Evolutionary conservation across 2,113 vertebrate species (phyloP).

Genomic region (Scatophagus argus): DNA sequence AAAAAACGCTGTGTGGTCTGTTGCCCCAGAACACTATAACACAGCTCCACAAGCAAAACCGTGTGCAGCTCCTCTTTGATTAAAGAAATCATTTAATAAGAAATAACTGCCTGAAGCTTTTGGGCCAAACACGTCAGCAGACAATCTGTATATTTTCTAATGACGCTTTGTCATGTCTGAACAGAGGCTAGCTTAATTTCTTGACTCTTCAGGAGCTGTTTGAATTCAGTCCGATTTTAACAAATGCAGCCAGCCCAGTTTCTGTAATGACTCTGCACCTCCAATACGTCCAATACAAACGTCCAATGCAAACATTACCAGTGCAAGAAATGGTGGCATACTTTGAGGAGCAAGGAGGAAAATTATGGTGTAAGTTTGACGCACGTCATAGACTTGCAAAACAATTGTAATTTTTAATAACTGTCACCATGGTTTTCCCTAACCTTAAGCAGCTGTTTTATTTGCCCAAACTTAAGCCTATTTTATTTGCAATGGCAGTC

Average conservation of each 20-base stretch:
- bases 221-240: background rate
- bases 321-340: background rate
- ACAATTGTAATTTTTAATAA: background rate
- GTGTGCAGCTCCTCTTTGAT: background rate
- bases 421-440: background rate
- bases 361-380: background rate
- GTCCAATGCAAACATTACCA: no score
- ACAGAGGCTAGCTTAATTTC: background rate
- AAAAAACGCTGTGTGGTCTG: background rate
- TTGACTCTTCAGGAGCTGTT: background rate
- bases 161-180: background rate
- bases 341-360: background rate
- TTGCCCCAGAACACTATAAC: no score
- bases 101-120: background rate
- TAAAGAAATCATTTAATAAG: background rate
- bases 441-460: background rate
- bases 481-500: background rate
- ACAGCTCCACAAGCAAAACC: background rate
- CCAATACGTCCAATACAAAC: background rate
- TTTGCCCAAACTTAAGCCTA: background rate
- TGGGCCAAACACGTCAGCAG: background rate
- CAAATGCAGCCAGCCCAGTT: no score
- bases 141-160: background rate
- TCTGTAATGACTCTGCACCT: background rate
- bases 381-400: background rate